Percentiles rank a stretch among this genome's conserved stretches.
Evolutionary conservation across 2,113 vertebrate species (phyloP).

Genomic region (Periophthalmus modestus): DNA sequence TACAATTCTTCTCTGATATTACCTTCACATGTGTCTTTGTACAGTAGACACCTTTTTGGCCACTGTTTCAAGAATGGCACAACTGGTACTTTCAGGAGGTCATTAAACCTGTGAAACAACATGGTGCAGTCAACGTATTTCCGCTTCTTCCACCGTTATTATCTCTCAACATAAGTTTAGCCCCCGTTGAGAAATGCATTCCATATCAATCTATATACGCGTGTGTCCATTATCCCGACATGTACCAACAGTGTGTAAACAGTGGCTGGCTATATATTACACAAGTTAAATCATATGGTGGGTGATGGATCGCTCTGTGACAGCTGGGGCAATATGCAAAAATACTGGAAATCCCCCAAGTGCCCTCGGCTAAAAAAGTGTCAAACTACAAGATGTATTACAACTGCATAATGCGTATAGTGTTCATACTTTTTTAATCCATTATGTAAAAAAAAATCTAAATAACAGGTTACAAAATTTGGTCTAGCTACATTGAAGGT

Average conservation of each 20-base stretch:
- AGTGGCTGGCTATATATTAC: neutral
- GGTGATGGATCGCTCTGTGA: constrained; percentile 1
- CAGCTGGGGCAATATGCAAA: constrained; percentile 2
- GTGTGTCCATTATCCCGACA: constrained; percentile 1
- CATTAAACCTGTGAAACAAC: neutral
- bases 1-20: neutral
- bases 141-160: neutral
- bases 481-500: neutral
- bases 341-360: constrained; percentile 4
- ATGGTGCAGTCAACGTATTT: neutral
- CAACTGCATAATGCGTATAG: neutral
- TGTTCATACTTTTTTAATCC: neutral
- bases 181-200: neutral
- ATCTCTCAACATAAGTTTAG: neutral
- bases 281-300: constrained; percentile 2
- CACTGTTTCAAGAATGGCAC: neutral
- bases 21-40: neutral
- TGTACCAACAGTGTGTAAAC: neutral
- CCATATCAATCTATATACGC: neutral
- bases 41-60: neutral
- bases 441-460: neutral
- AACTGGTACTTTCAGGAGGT: neutral
- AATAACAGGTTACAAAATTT: neutral
- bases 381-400: neutral
- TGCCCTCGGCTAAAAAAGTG: neutral